Base-by-base conservation (phyloP, 2,113 vertebrate genomes). In the Hemibates koningsi region DNA sequence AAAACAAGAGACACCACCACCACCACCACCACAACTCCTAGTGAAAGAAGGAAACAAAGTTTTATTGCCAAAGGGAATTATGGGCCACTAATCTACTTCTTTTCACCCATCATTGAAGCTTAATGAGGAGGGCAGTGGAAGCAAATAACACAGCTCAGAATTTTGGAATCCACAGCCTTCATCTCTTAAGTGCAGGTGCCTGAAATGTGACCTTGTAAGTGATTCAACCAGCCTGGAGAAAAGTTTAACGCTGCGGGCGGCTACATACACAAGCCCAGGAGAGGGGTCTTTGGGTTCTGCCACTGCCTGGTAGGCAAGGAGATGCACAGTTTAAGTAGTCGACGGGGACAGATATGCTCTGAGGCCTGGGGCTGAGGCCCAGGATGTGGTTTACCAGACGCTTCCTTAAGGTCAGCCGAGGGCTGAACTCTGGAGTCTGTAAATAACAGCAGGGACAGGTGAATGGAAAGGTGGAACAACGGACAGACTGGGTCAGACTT, bases 261-360 rank as follows among this genome's bases (percentile, higher is more conserved):
- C 93, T 96, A 99, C 98, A 98, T 98, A 99, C 98, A 90, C 98
- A 98, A 97, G 97, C 97, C 98, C 98, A 99, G 48, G 98, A 99
- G 94, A 97, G 96, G 88, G 98, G 98, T 96, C 98, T 98, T 96
- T 97, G 97, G 93, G 96, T 95, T 96, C 95, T 97, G 96, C 93
- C 71, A 83, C 95, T 93, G 94, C 96, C 95, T 95, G 95, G 94
- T 89, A 93, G 93, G 91, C 95, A 83, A 90, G 94, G 94, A 90
- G 96, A 92, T 89, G 97, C 94, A 94, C 95, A 96, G 96, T 95
- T 96, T 36, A 97, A 96, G 97, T 96, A 96, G 91, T 98, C 97
- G 90, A 96, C 94, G 90, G 97, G 97, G 94, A 97, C 96, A 95
- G 97, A 98, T 89, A 97, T 93, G 81, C 97, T 98, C 86, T 98